Evolutionary conservation across 2,113 vertebrate species (phyloP).

Genomic region (Telmatochromis sp.): DNA sequence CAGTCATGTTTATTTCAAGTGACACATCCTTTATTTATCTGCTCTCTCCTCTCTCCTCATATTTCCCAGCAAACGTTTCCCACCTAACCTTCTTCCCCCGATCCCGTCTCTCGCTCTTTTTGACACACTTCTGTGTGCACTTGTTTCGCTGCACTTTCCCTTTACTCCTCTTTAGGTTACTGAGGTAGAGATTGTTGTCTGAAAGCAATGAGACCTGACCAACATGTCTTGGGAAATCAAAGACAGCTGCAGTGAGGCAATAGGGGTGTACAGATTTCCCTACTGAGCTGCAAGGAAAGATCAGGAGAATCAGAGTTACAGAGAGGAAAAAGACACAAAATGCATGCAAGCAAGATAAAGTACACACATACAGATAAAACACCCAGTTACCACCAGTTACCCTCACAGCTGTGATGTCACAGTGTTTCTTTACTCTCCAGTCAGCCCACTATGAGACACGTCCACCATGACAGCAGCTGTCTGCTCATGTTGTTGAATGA

Average conservation of each 20-base stretch:
- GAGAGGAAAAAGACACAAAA: neutral
- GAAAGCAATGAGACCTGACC: constrained; percentile 57
- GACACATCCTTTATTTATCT: constrained; percentile 68
- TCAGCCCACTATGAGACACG: neutral
- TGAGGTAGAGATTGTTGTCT: constrained; percentile 41
- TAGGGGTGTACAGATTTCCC: neutral
- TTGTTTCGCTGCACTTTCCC: neutral
- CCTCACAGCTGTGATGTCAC: constrained; percentile 20
- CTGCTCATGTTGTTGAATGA: neutral
- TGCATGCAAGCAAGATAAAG: neutral
- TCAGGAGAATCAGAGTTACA: neutral
- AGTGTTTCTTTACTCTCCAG: constrained; percentile 18
- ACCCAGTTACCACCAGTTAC: neutral
- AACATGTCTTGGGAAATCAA: constrained; percentile 68
- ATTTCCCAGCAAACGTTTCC: constrained; percentile 29
- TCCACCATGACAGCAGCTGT: neutral
- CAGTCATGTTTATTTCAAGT: constrained; percentile 69
- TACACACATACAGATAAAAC: neutral
- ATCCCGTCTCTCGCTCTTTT: neutral
- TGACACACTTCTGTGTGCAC: neutral
- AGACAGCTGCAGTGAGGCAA: neutral
- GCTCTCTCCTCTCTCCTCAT: constrained; percentile 19
- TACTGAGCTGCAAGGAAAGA: neutral
- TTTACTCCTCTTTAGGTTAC: constrained; percentile 7
- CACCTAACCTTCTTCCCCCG: constrained; percentile 15